Evolutionary conservation across 2,888 invertebrate species (phyloP), one percentile per base, ranked within the genome.

Genomic region (Dasypogon diadema): DNA sequence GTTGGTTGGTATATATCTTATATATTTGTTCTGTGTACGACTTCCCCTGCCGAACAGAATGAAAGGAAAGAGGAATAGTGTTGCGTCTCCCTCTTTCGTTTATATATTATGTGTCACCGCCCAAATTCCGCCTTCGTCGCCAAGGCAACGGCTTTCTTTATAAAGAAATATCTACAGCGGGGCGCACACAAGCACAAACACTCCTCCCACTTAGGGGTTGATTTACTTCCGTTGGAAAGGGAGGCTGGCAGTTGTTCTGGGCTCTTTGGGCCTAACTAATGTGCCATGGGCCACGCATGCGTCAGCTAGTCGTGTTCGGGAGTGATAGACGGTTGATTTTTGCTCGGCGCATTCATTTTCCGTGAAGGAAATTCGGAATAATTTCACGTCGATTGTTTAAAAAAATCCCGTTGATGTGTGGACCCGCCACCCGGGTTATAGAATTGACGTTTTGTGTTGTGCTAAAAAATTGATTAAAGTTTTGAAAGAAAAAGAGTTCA

Each of bases 201-300:
- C n/a, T n/a, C n/a, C n/a, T n/a, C 42, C n/a, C 42, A 6, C n/a
- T 3, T 12, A 42, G 42, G 42, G 3, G 12, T 6, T 42, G n/a
- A 42, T 1, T 42, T 1, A 12, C n/a, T 42, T 42, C 2, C n/a
- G 3, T 42, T 12, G 2, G 75, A 42, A 58, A 48, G 68, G 34
- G 68, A 26, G 46, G 22, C 14, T 54, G 60, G 24, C 54, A 56
- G 12, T 21, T 48, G 51, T 26, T 26, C 14, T 26, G 48, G n/a
- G n/a, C 46, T 54, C 24, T 54, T 26, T 74, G 60, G 18, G 8
- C 8, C n/a, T 12, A 12, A 2, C 12, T 42, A 74, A 77, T 77
- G 76, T 74, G 63, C 48, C 74, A 76, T 37, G 70, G 51, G 74
- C 34, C 70, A 74, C 77, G 77, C 77, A 76, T 77, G 77, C 77